Evolutionary conservation across 2,888 invertebrate genomes (phyloP).

Genomic region (Notodonta ziczac): DNA sequence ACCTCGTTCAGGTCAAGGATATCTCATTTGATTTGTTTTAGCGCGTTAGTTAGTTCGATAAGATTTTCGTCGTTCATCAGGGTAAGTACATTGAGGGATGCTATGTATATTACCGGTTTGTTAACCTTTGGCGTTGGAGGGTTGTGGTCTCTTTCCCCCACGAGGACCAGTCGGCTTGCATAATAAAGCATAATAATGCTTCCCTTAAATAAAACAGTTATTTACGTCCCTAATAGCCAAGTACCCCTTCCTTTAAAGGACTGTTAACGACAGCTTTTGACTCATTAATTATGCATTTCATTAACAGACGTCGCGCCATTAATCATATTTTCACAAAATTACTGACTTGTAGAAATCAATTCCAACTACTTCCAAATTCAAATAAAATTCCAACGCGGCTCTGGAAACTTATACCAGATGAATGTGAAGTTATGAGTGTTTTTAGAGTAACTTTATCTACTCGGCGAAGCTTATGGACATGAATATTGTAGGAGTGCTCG

Average conservation of each 20-base stretch:
- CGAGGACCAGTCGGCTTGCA: too few species aligned
- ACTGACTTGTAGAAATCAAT: not conserved
- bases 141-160: too few species aligned
- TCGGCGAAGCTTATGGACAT: conserved; percentile 29
- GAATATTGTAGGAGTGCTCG: conserved; percentile 36
- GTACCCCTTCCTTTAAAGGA: not conserved
- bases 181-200: too few species aligned
- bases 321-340: not conserved
- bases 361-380: conserved; percentile 22
- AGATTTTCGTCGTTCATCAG: too few species aligned
- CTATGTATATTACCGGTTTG: too few species aligned
- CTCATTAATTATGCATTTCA: not conserved
- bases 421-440: conserved; percentile 42
- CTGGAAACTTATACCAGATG: conserved; percentile 29
- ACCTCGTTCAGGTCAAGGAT: too few species aligned
- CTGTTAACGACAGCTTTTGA: not conserved
- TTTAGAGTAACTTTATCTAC: conserved; percentile 38
- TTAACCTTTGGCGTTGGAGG: too few species aligned
- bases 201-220: not conserved
- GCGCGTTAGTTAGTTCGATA: too few species aligned
- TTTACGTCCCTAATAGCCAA: not conserved
- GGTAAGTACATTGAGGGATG: too few species aligned
- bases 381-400: conserved; percentile 27
- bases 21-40: too few species aligned
- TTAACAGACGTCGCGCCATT: not conserved